These are phyloP conservation scores for Bicyclus anynana DNA, from an alignment of 1,140 invertebrate species.

Conservation along the genomic window DNA sequence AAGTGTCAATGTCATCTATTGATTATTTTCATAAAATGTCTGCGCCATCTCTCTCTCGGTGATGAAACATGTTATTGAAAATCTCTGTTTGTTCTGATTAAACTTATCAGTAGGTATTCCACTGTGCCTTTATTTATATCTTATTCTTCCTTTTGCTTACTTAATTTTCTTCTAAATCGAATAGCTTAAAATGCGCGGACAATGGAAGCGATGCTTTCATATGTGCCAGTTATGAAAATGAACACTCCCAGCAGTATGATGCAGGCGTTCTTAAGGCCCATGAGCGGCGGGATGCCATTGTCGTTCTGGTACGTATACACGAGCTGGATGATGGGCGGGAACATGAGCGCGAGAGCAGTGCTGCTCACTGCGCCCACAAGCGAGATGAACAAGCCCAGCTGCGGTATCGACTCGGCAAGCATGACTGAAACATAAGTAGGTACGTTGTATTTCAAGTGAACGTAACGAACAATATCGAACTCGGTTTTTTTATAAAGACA, in stretches of 20 bases:
- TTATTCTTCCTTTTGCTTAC: too few species aligned
- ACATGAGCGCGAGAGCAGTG: conserved; percentile 90
- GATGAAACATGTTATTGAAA: too few species aligned
- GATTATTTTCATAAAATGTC: too few species aligned
- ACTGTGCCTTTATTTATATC: too few species aligned
- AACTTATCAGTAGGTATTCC: too few species aligned
- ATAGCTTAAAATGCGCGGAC: conserved; percentile 67
- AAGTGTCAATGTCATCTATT: too few species aligned
- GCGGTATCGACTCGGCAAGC: conserved; percentile 88
- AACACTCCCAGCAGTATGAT: conserved; percentile 84
- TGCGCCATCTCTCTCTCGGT: too few species aligned
- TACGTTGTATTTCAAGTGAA: too few species aligned
- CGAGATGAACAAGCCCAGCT: conserved; percentile 92
- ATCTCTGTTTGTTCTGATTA: too few species aligned
- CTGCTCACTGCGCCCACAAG: conserved; percentile 93
- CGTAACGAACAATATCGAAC: too few species aligned
- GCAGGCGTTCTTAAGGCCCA: conserved; percentile 79
- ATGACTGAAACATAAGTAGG: conserved; percentile 80
- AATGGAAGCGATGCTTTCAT: conserved; percentile 82
- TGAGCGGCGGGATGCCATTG: conserved; percentile 49
- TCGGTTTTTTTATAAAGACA: too few species aligned
- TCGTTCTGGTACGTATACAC: conserved; percentile 75
- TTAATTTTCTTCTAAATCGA: background rate
- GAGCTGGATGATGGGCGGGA: conserved; percentile 93
- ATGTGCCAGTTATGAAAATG: conserved; percentile 86